A percentile compares a stretch with the other conserved stretches of the same genome.
These are phyloP conservation scores for Heliothis peltigera DNA, from an alignment of 2,888 invertebrate genomes.

Conservation along the genomic window DNA sequence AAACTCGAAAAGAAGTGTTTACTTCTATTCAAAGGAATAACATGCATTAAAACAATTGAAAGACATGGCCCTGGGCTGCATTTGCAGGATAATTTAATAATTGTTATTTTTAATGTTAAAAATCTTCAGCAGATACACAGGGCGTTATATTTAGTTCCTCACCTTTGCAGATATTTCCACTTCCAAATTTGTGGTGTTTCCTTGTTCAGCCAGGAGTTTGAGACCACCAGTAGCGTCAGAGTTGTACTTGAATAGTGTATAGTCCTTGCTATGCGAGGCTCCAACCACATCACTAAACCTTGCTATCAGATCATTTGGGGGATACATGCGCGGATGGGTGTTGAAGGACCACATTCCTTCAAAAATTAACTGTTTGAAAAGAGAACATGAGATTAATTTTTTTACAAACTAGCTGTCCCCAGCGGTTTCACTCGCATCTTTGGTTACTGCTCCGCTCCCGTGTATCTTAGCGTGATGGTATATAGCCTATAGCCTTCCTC, in stretches of 20 bases:
- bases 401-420: too few species aligned
- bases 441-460: too few species aligned
- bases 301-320: constrained; percentile 66
- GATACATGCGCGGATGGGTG: constrained; percentile 80
- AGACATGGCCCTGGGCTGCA: too few species aligned
- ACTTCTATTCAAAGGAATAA: too few species aligned
- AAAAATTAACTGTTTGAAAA: constrained; percentile 74
- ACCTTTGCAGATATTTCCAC: constrained; percentile 80
- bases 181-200: constrained; percentile 84
- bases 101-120: too few species aligned
- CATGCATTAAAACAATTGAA: too few species aligned
- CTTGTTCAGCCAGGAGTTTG: constrained; percentile 84
- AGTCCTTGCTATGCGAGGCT: constrained; percentile 81
- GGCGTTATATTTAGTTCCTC: constrained; percentile 1
- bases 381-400: background rate
- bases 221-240: constrained; percentile 78
- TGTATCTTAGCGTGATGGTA: too few species aligned
- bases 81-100: too few species aligned
- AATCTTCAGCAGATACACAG: too few species aligned
- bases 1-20: too few species aligned
- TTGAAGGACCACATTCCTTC: constrained; percentile 84
- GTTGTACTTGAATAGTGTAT: constrained; percentile 75
- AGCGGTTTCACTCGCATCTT: too few species aligned
- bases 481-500: too few species aligned
- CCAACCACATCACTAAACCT: constrained; percentile 85